Conservation (phyloP, 2,797 vertebrate genomes). For the Sebastes cheni region DNA sequence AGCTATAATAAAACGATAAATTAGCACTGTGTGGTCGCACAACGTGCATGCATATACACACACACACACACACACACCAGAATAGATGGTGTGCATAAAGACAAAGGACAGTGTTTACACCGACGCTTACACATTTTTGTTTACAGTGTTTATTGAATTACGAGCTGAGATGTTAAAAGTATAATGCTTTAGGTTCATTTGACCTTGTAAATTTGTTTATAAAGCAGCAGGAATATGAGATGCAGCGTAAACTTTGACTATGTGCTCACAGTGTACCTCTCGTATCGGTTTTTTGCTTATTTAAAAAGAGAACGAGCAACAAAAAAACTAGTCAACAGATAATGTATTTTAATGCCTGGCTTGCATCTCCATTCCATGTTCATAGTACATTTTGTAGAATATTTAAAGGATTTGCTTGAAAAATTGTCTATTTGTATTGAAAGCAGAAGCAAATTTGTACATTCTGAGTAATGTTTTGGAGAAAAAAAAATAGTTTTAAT, state of each 20-base stretch:
- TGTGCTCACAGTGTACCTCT: slow-evolving; percentile 51
- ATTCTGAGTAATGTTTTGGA: slow-evolving; percentile 39
- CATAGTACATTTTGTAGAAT: slow-evolving; percentile 67
- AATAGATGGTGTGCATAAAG: slow-evolving; percentile 27
- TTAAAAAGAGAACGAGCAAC: slow-evolving; percentile 45
- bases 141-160: slow-evolving; percentile 77
- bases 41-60: slow-evolving; percentile 13
- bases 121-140: slow-evolving; percentile 63
- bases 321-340: slow-evolving; percentile 28
- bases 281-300: slow-evolving; percentile 41
- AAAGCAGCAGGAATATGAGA: slow-evolving; percentile 54
- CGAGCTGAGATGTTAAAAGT: slow-evolving; percentile 44
- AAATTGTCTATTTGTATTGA: slow-evolving; percentile 48
- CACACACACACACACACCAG: neutral
- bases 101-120: slow-evolving; percentile 73
- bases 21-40: slow-evolving; percentile 49
- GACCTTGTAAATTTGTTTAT: slow-evolving; percentile 60
- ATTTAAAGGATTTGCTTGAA: slow-evolving; percentile 69
- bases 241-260: slow-evolving; percentile 29
- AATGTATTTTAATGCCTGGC: slow-evolving; percentile 57
- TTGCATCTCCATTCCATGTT: slow-evolving; percentile 61
- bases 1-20: slow-evolving; percentile 57
- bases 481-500: slow-evolving; percentile 6
- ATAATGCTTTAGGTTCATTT: slow-evolving; percentile 41
- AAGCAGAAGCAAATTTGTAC: slow-evolving; percentile 64